phyloP scores from a whole-genome alignment of 2,797 vertebrate species.

The Rhabdomys pumilio region DNA sequence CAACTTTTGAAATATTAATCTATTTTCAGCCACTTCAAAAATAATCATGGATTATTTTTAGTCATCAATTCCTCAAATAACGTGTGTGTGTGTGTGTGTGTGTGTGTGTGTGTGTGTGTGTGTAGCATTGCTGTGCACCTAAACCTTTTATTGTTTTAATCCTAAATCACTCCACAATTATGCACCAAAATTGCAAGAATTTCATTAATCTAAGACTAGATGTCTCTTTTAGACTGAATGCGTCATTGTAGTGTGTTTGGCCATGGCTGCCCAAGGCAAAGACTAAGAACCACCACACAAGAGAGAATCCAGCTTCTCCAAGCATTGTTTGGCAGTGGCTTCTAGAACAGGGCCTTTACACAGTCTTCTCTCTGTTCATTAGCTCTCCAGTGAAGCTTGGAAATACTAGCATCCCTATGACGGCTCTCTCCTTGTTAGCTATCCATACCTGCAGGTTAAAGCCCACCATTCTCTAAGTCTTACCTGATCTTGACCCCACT shows the following conservation, averaged over 20 bases:
- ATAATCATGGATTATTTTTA: background rate
- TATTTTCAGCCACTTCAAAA: constrained; percentile 48
- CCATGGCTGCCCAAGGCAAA: constrained; percentile 27
- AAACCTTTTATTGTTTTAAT: background rate
- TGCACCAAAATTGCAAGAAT: constrained; percentile 35
- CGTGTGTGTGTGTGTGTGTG: no score
- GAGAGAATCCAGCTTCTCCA: background rate
- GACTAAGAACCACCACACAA: background rate
- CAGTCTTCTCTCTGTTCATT: background rate
- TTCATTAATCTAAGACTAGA: background rate
- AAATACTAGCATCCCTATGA: background rate
- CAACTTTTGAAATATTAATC: constrained; percentile 1
- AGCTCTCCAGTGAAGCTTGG: background rate
- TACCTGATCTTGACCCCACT: no score
- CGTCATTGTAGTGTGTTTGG: background rate
- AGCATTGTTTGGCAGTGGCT: background rate
- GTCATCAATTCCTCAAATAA: background rate
- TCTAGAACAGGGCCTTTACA: background rate
- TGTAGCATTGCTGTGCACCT: background rate
- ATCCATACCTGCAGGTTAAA: background rate
- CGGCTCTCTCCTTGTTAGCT: background rate
- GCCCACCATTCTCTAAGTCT: background rate
- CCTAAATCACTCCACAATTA: background rate
- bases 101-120: no score
- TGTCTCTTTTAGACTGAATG: constrained; percentile 6